Evolutionary conservation across 1,140 invertebrate species (phyloP), one percentile per base, ranked within the genome.

Genomic region (Dinothrombium tinctorium): DNA sequence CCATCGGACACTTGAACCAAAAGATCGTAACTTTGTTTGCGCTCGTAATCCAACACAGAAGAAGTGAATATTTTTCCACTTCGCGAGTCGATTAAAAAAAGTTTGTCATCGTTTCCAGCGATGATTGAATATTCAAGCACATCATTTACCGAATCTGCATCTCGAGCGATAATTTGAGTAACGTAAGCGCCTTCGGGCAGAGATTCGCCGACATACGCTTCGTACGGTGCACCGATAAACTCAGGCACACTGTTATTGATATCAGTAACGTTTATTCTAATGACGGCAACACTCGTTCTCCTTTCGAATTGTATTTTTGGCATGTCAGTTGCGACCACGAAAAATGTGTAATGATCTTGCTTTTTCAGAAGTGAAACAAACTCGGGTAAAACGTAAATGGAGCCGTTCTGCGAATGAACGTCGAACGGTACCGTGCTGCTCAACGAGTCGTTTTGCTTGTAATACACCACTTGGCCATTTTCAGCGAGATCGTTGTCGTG

Each of bases 201-300:
- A 12, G 49, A 51, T 50, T 53, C 52, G 12, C 52, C 52, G 15
- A 53, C 51, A 37, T 43, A 50, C 0, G 52, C 52, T 37, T 51
- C 50, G 29, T 49, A 51, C 15, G 50, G 50, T 6, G 48, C 46
- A 12, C 44, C 46, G 12, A 46, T 44, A 38, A 51, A 51, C 33
- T 51, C 48, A n/a, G 43, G 43, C 7, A 40, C 39, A 6, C 12
- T 60, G 48, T 64, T 61, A 41, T 64, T 64, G 21, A 61, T 51
- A 42, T 64, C 61, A 12, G 51, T 45, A 9, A 64, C 51, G 38
- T 53, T 51, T 2, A 53, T 48, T 19, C 50, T 47, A 32, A 53
- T 43, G 14, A 53, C 52, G 9, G 52, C 52, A 8, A 53, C 51
- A 28, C 44, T 26, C 8, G 49, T 51, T 45, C 53, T 47, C 20